phyloP scores from a whole-genome alignment of 1,140 invertebrate genomes.

The Listronotus oregonensis region DNA sequence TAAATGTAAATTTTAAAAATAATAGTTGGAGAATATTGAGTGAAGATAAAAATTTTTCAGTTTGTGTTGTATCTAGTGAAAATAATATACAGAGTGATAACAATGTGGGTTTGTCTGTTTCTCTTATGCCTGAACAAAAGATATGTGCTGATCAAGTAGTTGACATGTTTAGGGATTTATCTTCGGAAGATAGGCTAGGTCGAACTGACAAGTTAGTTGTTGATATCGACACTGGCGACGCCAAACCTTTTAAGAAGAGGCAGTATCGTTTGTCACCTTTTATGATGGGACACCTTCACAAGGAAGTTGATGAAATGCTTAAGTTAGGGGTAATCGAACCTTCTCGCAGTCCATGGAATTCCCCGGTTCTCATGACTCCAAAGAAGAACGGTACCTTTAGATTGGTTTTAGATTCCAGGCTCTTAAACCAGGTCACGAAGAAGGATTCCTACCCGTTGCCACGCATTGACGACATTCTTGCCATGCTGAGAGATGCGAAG shows the following conservation, averaged over 20 bases:
- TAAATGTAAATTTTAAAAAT: too few species aligned
- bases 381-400: constrained; percentile 34
- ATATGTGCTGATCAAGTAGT: too few species aligned
- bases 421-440: constrained; percentile 48
- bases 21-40: too few species aligned
- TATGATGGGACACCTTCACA: constrained; percentile 26
- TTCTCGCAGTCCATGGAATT: constrained; percentile 28
- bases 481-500: constrained; percentile 41
- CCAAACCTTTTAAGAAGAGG: constrained; percentile 17
- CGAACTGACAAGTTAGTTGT: too few species aligned
- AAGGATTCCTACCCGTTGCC: constrained; percentile 34
- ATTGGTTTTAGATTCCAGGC: constrained; percentile 16
- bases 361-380: constrained; percentile 28
- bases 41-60: too few species aligned
- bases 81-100: too few species aligned
- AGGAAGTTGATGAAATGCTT: constrained; percentile 1
- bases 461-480: constrained; percentile 43
- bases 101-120: too few species aligned
- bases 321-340: constrained; percentile 24
- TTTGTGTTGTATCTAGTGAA: too few species aligned
- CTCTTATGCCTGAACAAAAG: too few species aligned
- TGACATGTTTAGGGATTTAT: too few species aligned
- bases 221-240: background rate
- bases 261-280: constrained; percentile 28
- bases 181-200: too few species aligned